Conservation (phyloP, 92 coral and sea anemone genomes). For the Plumapathes pennacea region DNA sequence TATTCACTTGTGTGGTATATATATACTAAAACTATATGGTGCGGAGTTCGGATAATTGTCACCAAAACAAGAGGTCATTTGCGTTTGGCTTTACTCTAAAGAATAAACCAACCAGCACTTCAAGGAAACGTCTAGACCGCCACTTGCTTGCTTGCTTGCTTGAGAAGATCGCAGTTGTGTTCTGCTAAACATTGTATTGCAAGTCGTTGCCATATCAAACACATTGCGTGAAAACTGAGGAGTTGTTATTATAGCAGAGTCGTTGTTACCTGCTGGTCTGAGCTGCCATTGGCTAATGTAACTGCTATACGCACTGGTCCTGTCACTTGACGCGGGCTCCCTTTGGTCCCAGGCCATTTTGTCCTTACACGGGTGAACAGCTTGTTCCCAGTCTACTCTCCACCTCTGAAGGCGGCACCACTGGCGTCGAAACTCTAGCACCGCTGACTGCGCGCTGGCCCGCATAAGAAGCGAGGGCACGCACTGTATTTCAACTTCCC, state of each 20-base stretch:
- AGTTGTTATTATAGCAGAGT: background rate
- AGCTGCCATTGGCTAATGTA: constrained; percentile 59
- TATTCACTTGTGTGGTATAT: background rate
- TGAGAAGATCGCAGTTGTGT: too few relatives aligned
- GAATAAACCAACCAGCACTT: too few relatives aligned
- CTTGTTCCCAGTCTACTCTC: constrained; percentile 78
- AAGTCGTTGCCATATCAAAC: background rate
- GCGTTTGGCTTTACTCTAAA: too few relatives aligned
- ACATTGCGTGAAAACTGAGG: background rate
- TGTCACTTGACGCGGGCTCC: constrained; percentile 31
- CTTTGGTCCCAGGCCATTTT: constrained; percentile 65
- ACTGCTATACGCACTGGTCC: constrained; percentile 58
- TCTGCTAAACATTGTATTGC: too few relatives aligned
- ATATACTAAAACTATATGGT: too few relatives aligned
- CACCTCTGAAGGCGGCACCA: constrained; percentile 85
- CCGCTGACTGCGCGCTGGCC: too few relatives aligned
- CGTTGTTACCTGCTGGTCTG: constrained; percentile 53
- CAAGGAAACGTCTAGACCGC: too few relatives aligned
- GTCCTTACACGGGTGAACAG: constrained; percentile 52
- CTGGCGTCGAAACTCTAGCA: constrained; percentile 36
- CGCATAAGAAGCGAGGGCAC: too few relatives aligned
- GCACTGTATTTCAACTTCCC: too few relatives aligned
- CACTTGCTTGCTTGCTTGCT: too few relatives aligned
- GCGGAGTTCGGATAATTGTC: too few relatives aligned
- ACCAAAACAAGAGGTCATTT: too few relatives aligned